Evolutionary conservation across 2,797 vertebrate species (phyloP), one percentile per base, ranked within the genome.

Genomic region (Chaetodon trifasciatus): DNA sequence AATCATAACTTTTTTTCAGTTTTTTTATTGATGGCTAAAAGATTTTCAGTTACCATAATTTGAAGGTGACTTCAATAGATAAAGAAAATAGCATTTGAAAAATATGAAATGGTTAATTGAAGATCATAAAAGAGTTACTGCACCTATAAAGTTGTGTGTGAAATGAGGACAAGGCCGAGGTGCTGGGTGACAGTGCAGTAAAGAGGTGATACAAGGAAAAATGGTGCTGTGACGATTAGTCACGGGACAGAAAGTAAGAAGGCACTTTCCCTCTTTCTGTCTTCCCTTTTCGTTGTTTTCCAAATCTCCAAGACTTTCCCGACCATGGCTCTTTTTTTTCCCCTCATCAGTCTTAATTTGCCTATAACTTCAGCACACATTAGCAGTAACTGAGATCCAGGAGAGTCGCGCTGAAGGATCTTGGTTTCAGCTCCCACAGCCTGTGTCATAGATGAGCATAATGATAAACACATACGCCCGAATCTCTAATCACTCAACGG

Each of bases 401-500:
- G 23, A 1, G 12, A 44, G 24, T 40, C n/a, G 21, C 16, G 23
- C 40, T 19, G 16, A 6, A 32, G 24, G 42, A 47, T 32, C 5
- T 47, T 17, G 0, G 16, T 77, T 71, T 74, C 57, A 67, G 28
- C 76, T 76, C 53, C 56, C 56, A 47, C 28, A 62, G 23, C 19
- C 75, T 86, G 84, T 86, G 85, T 83, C 47, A 76, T 58, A 32
- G 73, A 87, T 74, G 52, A 47, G 65, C 16, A 8, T 56, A 67
- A 73, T 62, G 68, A 85, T 66, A 86, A 83, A 60, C 65, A 80
- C 70, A 49, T 53, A 80, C 24, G 39, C 16, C 24, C 50, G 62
- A 75, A 57, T 84, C 42, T 78, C n/a, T 37, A 71, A 79, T 60
- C 57, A 15, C 52, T 85, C 65, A 74, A 19, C 32, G 16, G 44